Base-by-base conservation (phyloP, 2,113 vertebrate genomes). In the Romanogobio albipinnatus region DNA sequence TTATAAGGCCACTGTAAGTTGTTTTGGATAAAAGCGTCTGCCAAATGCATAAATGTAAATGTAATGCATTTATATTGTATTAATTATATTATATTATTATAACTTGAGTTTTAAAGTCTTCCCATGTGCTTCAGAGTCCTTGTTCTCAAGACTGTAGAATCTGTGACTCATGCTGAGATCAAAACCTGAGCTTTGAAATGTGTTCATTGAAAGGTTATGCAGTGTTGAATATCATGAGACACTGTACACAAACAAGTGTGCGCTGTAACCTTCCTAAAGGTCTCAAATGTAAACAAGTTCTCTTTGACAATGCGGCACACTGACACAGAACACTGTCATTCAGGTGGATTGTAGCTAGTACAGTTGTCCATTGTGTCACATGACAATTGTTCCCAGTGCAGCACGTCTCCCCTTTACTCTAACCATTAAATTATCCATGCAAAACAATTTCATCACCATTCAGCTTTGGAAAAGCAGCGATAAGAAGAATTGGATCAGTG, bases 221-320 rank as follows among this genome's bases (percentile, higher is more conserved):
- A 22, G 64, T 71, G 64, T 82, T 26, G 70, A 29, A 39, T 82
- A 39, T 39, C 80, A 71, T n/a, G 19, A 51, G 47, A 70, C 64
- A 56, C 80, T 56, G 43, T 13, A 56, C 62, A 71, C 29, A 82
- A 51, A 82, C 80, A 70, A 53, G 29, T 43, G 78, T 66, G 49
- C 9, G 9, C 64, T 82, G 29, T 9, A 71, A 82, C 64, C 19
- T 70, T 82, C 7, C 47, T 13, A 29, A 11, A 53, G 13, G 24
- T 81, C 78, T 81, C 15, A 7, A 22, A 49, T 22, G 26, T 62
- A 66, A 51, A 81, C 24, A 51, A 19, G 47, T 66, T 8, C 39
- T 22, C 24, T 61, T 36, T 59, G 53, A n/a, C 51, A 6, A 36
- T 11, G 51, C 5, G 14, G 29, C 11, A 45, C 62, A 64, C 56